Evolutionary conservation across 2,797 vertebrate species (phyloP), one percentile per base, ranked within the genome.

Genomic region (Selene dorsalis): DNA sequence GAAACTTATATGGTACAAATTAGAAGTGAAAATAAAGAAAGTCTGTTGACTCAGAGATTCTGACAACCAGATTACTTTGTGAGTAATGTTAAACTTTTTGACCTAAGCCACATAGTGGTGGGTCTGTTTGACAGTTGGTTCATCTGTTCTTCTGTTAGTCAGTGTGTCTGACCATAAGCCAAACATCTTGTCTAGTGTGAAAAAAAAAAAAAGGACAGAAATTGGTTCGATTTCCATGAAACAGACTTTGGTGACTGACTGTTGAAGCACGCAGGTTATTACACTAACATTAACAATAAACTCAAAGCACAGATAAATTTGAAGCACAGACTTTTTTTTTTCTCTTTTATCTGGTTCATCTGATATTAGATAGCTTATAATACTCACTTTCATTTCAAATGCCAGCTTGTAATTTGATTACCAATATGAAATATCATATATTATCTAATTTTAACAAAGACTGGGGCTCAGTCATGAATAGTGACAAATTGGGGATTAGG

Each of bases 161-260:
- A 1, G n/a, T 39, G 63, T 16, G 32, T 18, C 14, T 16, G 20
- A 35, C 14, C 38, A 18, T 10, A 12, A 14, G 64, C 50, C 13
- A 26, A 53, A 24, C 22, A 53, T 12, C 13, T 38, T 47, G 24
- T 28, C 18, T 1, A 6, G 13, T 32, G 35, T 20, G 4, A 16
- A 20, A 52, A 32, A 41, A 64, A n/a, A 3, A 22, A 12, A 50
- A 39, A 6, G 30, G 30, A 32, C 30, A 32, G 30, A 32, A 52
- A 52, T 13, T 52, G n/a, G 12, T 53, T 53, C 18, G 12, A 24
- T 65, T 13, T 47, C 4, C 58, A 62, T 62, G 17, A 56, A 76
- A 18, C 14, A 8, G 38, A 35, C 45, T 35, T 18, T 30, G 12
- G 17, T 30, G 30, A 75, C 10, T 60, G 50, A 22, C 5, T 47